Evolutionary conservation across 1,140 invertebrate genomes (phyloP).

Genomic region (Diachasmimorpha longicaudata): DNA sequence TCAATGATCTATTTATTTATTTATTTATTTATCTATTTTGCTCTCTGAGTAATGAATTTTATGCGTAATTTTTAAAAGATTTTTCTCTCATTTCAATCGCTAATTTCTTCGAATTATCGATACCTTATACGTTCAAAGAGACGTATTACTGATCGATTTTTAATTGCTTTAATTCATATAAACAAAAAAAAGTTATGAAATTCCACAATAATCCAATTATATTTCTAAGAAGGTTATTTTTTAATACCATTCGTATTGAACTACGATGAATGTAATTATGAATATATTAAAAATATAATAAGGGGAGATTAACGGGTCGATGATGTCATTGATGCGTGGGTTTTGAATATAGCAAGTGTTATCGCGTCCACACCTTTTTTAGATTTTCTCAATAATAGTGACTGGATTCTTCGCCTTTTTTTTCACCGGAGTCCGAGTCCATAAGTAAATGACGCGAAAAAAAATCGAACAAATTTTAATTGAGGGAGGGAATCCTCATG

Average conservation of each 20-base stretch:
- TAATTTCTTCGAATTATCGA: no score
- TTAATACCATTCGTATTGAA: no score
- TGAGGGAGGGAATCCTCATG: no score
- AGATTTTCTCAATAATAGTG: conserved; percentile 1
- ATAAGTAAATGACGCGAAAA: background rate
- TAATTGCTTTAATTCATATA: no score
- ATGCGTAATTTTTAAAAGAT: no score
- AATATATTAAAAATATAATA: conserved; percentile 31
- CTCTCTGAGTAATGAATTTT: no score
- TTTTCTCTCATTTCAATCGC: background rate
- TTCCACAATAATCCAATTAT: no score
- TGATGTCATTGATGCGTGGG: conserved; percentile 45
- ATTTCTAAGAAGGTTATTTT: no score
- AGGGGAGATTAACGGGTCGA: conserved; percentile 31
- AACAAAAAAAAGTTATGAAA: no score
- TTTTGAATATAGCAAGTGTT: conserved; percentile 42
- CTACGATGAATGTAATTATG: conserved; percentile 22
- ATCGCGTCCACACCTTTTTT: conserved; percentile 22
- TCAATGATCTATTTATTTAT: conserved; percentile 31
- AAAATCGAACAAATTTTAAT: no score
- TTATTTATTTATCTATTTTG: conserved; percentile 11
- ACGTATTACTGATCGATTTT: no score
- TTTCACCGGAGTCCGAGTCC: background rate
- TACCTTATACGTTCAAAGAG: no score
- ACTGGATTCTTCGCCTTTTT: background rate